Evolutionary conservation across 2,113 vertebrate genomes (phyloP).

Genomic region (Casuarius casuarius): DNA sequence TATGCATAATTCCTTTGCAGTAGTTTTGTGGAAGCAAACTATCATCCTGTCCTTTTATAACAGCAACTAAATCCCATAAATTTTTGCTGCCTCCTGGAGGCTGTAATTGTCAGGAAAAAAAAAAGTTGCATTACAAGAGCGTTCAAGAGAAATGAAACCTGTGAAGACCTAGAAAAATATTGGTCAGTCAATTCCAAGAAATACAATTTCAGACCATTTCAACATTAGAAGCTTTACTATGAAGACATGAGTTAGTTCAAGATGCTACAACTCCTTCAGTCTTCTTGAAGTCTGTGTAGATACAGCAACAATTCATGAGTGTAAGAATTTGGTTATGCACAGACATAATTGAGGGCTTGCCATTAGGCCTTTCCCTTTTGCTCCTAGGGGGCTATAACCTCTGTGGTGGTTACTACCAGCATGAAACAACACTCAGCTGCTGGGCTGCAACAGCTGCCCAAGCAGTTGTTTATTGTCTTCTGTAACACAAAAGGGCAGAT

Average conservation of each 20-base stretch:
- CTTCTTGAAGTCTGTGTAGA: not conserved
- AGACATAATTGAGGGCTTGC: rapidly evolving
- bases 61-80: constrained; percentile 93
- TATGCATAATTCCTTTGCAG: constrained; percentile 94
- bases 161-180: not conserved
- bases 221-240: not conserved
- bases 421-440: not conserved
- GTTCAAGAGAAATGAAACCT: not conserved
- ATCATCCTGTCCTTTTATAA: constrained; percentile 93
- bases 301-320: not conserved
- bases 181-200: not conserved
- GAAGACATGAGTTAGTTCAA: not conserved
- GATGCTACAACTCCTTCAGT: not conserved
- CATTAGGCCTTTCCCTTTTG: not conserved
- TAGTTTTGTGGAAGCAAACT: constrained; percentile 93
- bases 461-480: not conserved
- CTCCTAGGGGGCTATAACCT: not conserved
- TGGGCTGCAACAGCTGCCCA: not conserved
- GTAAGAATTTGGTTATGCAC: not conserved
- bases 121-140: not conserved
- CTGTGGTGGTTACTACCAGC: not conserved
- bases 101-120: constrained; percentile 69
- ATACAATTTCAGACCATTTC: not conserved
- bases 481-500: not conserved
- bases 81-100: constrained; percentile 94